Base-by-base conservation (phyloP, 2,113 vertebrate genomes). In the Cyprinus carpio region DNA sequence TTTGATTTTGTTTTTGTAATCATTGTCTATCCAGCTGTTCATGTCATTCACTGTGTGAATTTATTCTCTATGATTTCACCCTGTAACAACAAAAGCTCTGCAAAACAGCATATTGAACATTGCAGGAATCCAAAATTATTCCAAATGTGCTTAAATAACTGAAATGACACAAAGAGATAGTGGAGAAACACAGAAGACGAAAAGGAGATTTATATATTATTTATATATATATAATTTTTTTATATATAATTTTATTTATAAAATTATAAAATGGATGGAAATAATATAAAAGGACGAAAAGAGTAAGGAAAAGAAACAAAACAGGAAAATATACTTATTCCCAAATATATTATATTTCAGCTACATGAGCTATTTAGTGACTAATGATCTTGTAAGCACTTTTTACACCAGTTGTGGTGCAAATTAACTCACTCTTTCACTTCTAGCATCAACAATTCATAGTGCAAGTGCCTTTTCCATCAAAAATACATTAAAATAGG, bases 371-470 rank as follows among this genome's bases (percentile, higher is more conserved):
- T 16, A 43, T 27, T 25, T 25, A 56, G 25, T 75, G 29, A 34
- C n/a, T 49, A 8, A 81, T 67, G 10, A 31, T 10, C 27, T 31
- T 78, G 29, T 23, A 25, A 23, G 20, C 20, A 23, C 54, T 8
- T 56, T 56, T 58, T 31, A 20, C 40, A 18, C 34, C 25, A 60
- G 25, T 46, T 49, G 6, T 81, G 20, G 56, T 43, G 27, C 12
- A 86, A 67, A 78, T 43, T 6, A 78, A 78, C 5, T 58, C 75
- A 4, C 54, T 51, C 11, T 15, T 54, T 76, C 56, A 72, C 69
- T 71, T 76, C 71, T 18, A 49, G 13, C 75, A 84, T 87, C 27
- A 87, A 87, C 75, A 84, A 74, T 80, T 87, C 64, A 84, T 80
- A 34, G 37, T 51, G 16, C 16, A 69, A 88, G 85, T 75, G 84